Conservation (phyloP, 2,888 invertebrate genomes). For the Leptopilina myrica region DNA sequence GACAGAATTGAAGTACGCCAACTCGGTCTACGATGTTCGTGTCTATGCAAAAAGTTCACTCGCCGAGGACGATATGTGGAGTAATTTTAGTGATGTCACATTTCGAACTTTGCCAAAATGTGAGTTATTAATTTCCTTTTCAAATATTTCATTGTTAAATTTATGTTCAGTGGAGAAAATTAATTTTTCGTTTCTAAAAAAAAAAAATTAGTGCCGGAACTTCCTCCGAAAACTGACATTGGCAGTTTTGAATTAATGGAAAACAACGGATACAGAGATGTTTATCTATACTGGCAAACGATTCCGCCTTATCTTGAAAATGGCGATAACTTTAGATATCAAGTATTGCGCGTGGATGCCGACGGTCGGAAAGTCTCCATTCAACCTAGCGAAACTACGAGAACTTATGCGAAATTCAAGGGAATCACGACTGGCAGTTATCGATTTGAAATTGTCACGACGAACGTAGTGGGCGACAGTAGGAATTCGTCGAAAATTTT, state of each 20-base stretch:
- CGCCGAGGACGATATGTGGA: constrained; percentile 83
- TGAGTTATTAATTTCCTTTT: constrained; percentile 55
- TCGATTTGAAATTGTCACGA: constrained; percentile 80
- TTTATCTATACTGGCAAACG: constrained; percentile 89
- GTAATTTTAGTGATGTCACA: constrained; percentile 80
- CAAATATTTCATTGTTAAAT: no score
- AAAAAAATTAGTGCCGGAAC: constrained; percentile 78
- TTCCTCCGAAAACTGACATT: constrained; percentile 83
- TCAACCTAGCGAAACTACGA: constrained; percentile 79
- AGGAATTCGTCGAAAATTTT: constrained; percentile 79
- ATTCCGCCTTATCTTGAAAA: constrained; percentile 84
- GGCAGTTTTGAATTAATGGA: constrained; percentile 84
- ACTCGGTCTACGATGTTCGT: constrained; percentile 85
- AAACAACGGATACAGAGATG: constrained; percentile 79
- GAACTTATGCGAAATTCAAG: constrained; percentile 81
- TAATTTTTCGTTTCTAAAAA: no score
- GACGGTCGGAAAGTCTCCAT: constrained; percentile 74
- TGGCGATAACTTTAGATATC: constrained; percentile 86
- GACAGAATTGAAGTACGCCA: constrained; percentile 81
- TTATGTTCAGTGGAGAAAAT: no score
- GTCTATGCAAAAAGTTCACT: constrained; percentile 82
- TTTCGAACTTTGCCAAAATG: constrained; percentile 79
- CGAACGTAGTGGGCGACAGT: constrained; percentile 81
- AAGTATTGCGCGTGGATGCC: constrained; percentile 78
- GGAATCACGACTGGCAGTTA: constrained; percentile 77